Percentiles rank a stretch among this genome's conserved stretches.
phyloP scores from a whole-genome alignment of 1,140 invertebrate species.

The Drosophila persimilis region DNA sequence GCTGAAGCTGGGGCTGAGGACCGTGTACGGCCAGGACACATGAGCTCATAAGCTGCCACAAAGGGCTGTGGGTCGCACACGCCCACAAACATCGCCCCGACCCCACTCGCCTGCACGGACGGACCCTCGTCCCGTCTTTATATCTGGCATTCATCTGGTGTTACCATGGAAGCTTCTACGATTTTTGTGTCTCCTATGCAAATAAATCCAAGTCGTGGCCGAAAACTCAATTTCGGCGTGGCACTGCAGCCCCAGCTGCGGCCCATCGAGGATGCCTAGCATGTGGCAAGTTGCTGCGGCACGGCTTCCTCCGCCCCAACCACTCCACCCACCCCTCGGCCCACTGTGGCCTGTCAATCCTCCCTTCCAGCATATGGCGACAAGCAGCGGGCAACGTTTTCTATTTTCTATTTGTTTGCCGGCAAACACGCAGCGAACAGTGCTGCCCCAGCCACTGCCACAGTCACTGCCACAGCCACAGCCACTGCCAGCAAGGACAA shows the following conservation, averaged over 20 bases:
- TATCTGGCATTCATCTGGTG: slow-evolving; percentile 4
- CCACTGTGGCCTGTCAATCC: slow-evolving; percentile 6
- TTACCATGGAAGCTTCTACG: slow-evolving; percentile 40
- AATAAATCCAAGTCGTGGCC: slow-evolving; percentile 65
- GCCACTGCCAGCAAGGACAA: slow-evolving; percentile 28
- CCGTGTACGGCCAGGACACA: slow-evolving; percentile 23
- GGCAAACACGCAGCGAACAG: slow-evolving; percentile 36
- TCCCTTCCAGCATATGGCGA: slow-evolving; percentile 30
- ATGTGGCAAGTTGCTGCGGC: slow-evolving; percentile 50
- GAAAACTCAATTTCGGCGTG: slow-evolving; percentile 68
- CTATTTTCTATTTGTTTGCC: slow-evolving; percentile 66
- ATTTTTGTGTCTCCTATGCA: slow-evolving; percentile 56
- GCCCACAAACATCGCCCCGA: slow-evolving; percentile 8
- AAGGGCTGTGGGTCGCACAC: slow-evolving; percentile 44
- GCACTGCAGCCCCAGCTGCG: slow-evolving; percentile 40
- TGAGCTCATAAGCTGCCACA: slow-evolving; percentile 62
- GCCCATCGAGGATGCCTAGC: slow-evolving; percentile 43
- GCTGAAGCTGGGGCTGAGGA: too few relatives aligned
- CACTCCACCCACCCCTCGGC: neutral
- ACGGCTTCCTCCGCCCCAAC: slow-evolving; percentile 8
- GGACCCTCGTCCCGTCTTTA: neutral
- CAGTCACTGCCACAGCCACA: slow-evolving; percentile 4
- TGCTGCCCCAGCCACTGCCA: neutral
- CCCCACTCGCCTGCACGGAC: neutral
- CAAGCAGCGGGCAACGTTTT: slow-evolving; percentile 46